phyloP scores from a whole-genome alignment of 2,797 vertebrate species.

The Chromobotia macracanthus region DNA sequence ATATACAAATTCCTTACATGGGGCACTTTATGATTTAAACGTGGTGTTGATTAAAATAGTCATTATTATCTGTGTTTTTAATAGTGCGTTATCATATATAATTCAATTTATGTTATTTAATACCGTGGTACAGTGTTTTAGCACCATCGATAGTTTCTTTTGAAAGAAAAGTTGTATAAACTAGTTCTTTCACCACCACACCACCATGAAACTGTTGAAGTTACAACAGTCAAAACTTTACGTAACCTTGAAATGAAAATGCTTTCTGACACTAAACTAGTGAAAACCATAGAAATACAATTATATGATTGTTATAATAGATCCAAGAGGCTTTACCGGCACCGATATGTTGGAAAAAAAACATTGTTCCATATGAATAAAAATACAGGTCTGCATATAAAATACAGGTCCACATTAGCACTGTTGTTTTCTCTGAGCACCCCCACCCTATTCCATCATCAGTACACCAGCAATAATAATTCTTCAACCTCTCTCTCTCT shows the following conservation, averaged over 20 bases:
- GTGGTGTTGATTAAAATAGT: no score
- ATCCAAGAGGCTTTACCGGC: not conserved
- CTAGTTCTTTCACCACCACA: no score
- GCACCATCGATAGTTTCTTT: no score
- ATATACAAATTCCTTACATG: no score
- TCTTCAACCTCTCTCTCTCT: slow-evolving; percentile 47
- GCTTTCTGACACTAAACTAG: slow-evolving; percentile 2
- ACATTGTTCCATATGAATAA: slow-evolving; percentile 12
- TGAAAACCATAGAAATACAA: not conserved
- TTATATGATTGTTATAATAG: slow-evolving; percentile 14
- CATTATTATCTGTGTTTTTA: no score
- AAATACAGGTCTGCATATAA: slow-evolving; percentile 41
- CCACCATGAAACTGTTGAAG: not conserved
- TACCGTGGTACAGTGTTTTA: no score
- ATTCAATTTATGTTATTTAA: no score
- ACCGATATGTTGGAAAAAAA: slow-evolving; percentile 19
- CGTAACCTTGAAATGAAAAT: slow-evolving; percentile 27
- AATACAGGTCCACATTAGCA: slow-evolving; percentile 37
- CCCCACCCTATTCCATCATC: slow-evolving; percentile 41
- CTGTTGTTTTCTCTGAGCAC: slow-evolving; percentile 24
- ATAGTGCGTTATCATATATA: no score
- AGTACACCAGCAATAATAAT: slow-evolving; percentile 46
- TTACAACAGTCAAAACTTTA: slow-evolving; percentile 11
- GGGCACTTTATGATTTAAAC: no score
- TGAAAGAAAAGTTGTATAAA: no score